A percentile compares a stretch with the other conserved stretches of the same genome.
Evolutionary conservation across 2,888 invertebrate species (phyloP).

Genomic region (Criorhina ranunculi): DNA sequence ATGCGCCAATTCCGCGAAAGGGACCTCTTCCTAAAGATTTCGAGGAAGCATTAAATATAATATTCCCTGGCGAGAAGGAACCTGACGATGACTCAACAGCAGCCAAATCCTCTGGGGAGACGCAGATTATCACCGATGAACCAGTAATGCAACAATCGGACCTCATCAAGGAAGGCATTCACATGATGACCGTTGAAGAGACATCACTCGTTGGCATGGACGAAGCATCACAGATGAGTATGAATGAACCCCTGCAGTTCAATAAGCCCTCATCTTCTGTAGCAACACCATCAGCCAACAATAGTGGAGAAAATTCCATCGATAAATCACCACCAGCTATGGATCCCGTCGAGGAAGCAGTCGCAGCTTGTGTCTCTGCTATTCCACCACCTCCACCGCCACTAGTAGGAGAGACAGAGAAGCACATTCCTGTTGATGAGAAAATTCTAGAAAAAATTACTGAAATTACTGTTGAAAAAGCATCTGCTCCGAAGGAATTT

Average conservation of each 20-base stretch:
- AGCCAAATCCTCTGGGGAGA: constrained; percentile 77
- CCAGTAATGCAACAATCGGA: constrained; percentile 81
- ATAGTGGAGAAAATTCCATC: constrained; percentile 59
- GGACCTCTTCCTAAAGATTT: constrained; percentile 86
- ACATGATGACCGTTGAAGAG: constrained; percentile 82
- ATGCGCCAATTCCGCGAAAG: constrained; percentile 84
- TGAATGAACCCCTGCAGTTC: constrained; percentile 80
- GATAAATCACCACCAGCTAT: constrained; percentile 54
- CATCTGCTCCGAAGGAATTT: constrained; percentile 6
- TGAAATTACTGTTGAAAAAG: not conserved
- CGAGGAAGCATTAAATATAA: constrained; percentile 87
- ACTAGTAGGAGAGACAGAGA: constrained; percentile 57
- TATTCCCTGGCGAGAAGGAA: constrained; percentile 86
- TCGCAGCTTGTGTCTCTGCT: constrained; percentile 55
- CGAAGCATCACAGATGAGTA: constrained; percentile 80
- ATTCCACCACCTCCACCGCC: constrained; percentile 77
- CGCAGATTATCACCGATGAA: constrained; percentile 81
- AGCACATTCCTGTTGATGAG: not conserved
- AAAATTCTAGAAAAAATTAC: not conserved
- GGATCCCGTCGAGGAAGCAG: constrained; percentile 52
- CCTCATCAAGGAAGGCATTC: constrained; percentile 83
- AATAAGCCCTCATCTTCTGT: constrained; percentile 76
- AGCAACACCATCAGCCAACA: constrained; percentile 52
- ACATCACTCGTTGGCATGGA: constrained; percentile 80
- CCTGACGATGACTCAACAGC: constrained; percentile 78